Evolutionary conservation across 2,113 vertebrate species (phyloP), one percentile per base, ranked within the genome.

Genomic region (Tor tambroides): DNA sequence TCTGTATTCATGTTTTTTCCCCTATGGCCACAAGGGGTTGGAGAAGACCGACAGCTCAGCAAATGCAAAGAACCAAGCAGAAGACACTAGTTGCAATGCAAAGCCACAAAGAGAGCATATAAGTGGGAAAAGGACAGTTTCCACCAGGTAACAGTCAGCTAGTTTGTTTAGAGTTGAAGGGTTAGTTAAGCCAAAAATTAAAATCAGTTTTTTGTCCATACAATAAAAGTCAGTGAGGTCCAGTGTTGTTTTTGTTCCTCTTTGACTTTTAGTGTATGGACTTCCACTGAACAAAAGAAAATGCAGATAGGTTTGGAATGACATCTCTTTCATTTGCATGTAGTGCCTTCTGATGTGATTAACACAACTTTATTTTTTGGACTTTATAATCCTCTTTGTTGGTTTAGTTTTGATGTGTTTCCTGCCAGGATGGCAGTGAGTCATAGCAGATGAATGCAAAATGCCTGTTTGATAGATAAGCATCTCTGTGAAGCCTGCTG

Each of bases 131-230:
- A 90, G 89, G 59, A 89, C 87, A 21, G 38, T 74, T 35, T 88
- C 71, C 0, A 23, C 32, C 80, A 95, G 94, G 95, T 95, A 89
- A 90, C 89, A 65, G 26, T 19, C 28, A 51, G 26, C 26, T 71
- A 51, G 5, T 75, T 63, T 65, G 12, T 38, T 72, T 38, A 38
- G 9, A 15, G 32, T 72, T 72, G 23, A n/a, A 41, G 23, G n/a
- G 6, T 46, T 46, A 75, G 38, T 28, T 76, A 2, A 75, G 38
- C 35, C 19, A 72, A 38, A 23, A 41, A n/a, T 72, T 19, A 1
- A 5, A 35, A 41, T 23, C 0, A 4, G 7, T 26, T 65, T 65
- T 69, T 32, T 69, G 65, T 69, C 67, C 67, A 19, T 35, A 35
- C 67, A 69, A 8, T 19, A 3, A 19, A 32, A 69, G n/a, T 65